Base-by-base conservation (phyloP, 2,113 vertebrate genomes). In the Halcyon malimbica region DNA sequence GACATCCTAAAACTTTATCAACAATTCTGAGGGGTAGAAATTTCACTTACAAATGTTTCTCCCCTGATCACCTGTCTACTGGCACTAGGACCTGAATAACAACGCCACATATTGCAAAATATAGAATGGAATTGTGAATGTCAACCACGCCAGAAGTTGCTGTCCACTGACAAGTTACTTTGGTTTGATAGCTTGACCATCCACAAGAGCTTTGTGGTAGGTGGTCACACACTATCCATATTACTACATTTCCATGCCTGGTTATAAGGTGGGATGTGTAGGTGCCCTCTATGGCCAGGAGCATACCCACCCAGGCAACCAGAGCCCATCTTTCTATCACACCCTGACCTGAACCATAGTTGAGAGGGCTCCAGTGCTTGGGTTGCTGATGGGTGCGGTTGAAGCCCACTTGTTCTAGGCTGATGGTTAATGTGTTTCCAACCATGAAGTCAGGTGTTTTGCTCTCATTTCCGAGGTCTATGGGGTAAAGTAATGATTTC, bases 361-460 rank as follows among this genome's bases (percentile, higher is more conserved):
- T 67, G 85, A 78, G 59, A 83, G 16, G 16, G 26, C 9, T 77
- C 33, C 37, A 28, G 1, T 24, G 13, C 28, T 15, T 53, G 44
- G 9, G 13, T 11, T 64, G 70, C 10, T 82, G 50, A 68, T 3
- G 2, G 21, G 13, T 29, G 8, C 0, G 1, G 12, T 1, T 60
- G 67, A 78, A 92, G 35, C 8, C 28, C 33, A 16, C 9, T 68
- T 10, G 24, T 48, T n/a, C 28, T 29, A 54, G 44, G 62, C 9
- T 76, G 51, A 28, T 50, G 2, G 7, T 39, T 46, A 33, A n/a
- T 29, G 39, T 26, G 16, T 53, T 64, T 76, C 50, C 24, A 63
- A 0, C 21, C 35, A 19, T 10, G 13, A 65, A 73, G 16, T 31
- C 3, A 1, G 48, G 13, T 74, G 31, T 39, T 71, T 48, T 68